A percentile compares a stretch with the other conserved stretches of the same genome.
phyloP scores from a whole-genome alignment of 2,113 vertebrate genomes.

The Rhipidura dahli region DNA sequence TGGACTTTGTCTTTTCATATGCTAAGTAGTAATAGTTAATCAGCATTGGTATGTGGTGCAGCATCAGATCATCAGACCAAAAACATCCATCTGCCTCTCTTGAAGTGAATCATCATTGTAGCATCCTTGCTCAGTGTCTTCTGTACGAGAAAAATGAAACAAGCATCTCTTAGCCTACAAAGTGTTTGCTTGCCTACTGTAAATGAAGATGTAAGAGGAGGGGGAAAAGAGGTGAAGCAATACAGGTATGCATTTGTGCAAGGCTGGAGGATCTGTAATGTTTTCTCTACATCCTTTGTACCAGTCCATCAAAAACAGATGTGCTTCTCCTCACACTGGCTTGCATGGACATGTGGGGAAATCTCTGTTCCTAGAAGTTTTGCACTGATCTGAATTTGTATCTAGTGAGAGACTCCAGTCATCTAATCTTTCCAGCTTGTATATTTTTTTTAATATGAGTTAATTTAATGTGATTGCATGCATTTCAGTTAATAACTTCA shows the following conservation, averaged over 20 bases:
- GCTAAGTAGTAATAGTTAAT: slow-evolving; percentile 36
- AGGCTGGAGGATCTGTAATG: neutral
- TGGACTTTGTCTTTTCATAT: slow-evolving; percentile 45
- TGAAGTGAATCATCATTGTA: neutral
- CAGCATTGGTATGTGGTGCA: slow-evolving; percentile 7
- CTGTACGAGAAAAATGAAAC: neutral
- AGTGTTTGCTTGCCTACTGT: neutral
- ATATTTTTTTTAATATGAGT: neutral
- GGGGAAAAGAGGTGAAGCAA: neutral
- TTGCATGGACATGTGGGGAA: neutral
- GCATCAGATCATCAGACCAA: slow-evolving; percentile 46
- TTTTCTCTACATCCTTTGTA: neutral
- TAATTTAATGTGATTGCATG: neutral
- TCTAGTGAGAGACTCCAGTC: neutral
- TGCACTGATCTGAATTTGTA: neutral
- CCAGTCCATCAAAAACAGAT: neutral
- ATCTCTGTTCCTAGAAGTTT: neutral
- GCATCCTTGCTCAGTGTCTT: neutral
- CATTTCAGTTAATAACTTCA: neutral
- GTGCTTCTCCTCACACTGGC: neutral
- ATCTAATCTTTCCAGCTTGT: neutral
- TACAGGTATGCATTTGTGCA: neutral
- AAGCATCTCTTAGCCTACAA: neutral
- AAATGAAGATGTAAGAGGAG: neutral
- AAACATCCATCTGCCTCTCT: slow-evolving; percentile 41